Conservation (phyloP, 1,140 invertebrate species). For the Centruroides vittatus region DNA sequence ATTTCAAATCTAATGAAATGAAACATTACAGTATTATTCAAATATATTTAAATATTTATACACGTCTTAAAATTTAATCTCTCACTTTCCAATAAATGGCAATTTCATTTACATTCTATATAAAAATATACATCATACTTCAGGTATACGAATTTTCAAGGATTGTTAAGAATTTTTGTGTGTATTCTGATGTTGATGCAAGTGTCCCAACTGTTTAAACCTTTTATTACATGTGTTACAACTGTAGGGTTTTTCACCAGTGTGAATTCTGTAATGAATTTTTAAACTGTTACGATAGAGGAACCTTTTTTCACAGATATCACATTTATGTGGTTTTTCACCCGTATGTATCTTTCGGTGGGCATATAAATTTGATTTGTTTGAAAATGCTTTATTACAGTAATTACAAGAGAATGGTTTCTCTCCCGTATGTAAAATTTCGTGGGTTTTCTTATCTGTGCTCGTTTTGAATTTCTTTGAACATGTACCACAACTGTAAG, state of each 20-base stretch:
- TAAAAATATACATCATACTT: too few relatives aligned
- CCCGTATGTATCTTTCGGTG: slow-evolving; percentile 21
- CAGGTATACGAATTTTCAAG: too few relatives aligned
- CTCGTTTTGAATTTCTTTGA: slow-evolving; percentile 27
- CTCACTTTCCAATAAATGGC: too few relatives aligned
- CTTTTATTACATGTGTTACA: slow-evolving; percentile 27
- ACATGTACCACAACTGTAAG: slow-evolving; percentile 27
- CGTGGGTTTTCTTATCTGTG: background rate
- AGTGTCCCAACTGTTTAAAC: slow-evolving; percentile 12
- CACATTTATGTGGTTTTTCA: slow-evolving; percentile 28
- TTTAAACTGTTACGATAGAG: slow-evolving; percentile 19
- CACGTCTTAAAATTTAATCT: too few relatives aligned
- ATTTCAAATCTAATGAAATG: too few relatives aligned
- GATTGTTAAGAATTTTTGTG: too few relatives aligned
- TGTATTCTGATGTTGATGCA: too few relatives aligned
- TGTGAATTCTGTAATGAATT: slow-evolving; percentile 17
- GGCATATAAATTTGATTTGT: slow-evolving; percentile 13
- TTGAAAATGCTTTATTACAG: slow-evolving; percentile 28
- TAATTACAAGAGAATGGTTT: slow-evolving; percentile 27
- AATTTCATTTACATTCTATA: too few relatives aligned
- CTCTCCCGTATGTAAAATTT: slow-evolving; percentile 24
- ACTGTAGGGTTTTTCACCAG: slow-evolving; percentile 28
- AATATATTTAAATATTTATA: too few relatives aligned
- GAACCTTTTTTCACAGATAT: slow-evolving; percentile 27
- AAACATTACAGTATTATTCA: too few relatives aligned